Evolutionary conservation across 2,888 invertebrate genomes (phyloP), one percentile per base, ranked within the genome.

Genomic region (Drosophila kambysellisi): DNA sequence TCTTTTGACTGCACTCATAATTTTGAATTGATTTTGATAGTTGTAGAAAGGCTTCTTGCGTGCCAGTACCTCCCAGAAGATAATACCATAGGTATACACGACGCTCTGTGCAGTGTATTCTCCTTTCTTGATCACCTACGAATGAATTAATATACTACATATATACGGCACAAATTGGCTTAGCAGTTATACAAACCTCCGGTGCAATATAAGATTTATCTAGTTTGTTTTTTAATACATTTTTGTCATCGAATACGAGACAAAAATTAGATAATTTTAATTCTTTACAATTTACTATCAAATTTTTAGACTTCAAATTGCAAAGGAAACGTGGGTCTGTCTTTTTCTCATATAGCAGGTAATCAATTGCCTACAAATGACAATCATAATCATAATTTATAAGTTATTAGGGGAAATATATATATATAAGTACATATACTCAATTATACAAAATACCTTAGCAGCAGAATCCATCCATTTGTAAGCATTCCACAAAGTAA

Each of bases 31-130:
- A 20, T 15, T 15, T 32, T 15, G 1, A 25, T 35, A 35, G 4
- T 58, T 30, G 25, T 62, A 25, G 51, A 52, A 65, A 25, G 66
- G 43, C 20, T 20, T 46, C 29, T 39, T 69, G 1, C 52, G 58
- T 2, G 69, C 25, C n/a, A 69, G 4, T 3, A 66, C 29, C 25
- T 70, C 70, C 66, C 70, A 66, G 4, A 41, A 50, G 17, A 66
- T 41, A 32, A 66, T 66, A 2, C 68, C 68, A 46, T 33, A 41
- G 32, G 51, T 56, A 20, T 64, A 65, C 5, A 64, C 20, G 11
- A 20, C 25, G 51, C 64, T 53, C n/a, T 25, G 11, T 3, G 32
- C 32, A 3, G 50, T 62, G 7, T 4, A 29, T 11, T 8, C 29
- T 41, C n/a, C 59, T 1, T 9, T 2, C 9, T 5, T 37, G 35